These are phyloP conservation scores for Catharus minimus DNA, from an alignment of 2,113 vertebrate species.

Conservation along the genomic window DNA sequence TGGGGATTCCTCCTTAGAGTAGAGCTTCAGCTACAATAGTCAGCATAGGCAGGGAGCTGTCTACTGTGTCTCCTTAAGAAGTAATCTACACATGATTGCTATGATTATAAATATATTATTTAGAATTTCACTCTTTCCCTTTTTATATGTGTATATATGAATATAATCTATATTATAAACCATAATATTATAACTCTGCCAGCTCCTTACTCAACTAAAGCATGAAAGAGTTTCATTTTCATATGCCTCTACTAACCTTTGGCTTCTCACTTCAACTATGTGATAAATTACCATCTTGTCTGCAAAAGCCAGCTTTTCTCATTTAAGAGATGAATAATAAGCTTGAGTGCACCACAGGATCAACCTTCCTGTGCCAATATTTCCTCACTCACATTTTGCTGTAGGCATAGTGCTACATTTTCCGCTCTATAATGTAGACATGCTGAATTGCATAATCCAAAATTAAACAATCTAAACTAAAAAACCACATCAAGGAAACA, in stretches of 20 bases:
- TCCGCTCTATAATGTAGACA: not conserved
- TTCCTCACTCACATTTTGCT: not conserved
- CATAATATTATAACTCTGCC: not conserved
- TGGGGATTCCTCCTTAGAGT: not conserved
- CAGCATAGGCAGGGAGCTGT: not conserved
- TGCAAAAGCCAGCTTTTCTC: conserved; percentile 3
- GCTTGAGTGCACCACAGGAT: not conserved
- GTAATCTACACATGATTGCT: not conserved
- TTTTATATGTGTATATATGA: not conserved
- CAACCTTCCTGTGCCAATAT: not conserved
- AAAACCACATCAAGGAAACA: conserved; percentile 37
- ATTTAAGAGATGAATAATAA: conserved; percentile 24
- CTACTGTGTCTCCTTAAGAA: not conserved
- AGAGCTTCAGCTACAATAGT: not conserved
- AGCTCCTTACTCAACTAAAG: not conserved
- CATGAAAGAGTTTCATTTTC: not conserved
- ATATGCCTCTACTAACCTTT: not conserved
- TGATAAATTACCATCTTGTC: not conserved
- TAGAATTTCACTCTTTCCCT: not conserved
- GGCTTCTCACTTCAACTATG: not conserved
- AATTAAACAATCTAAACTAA: conserved; percentile 27
- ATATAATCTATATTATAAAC: not conserved
- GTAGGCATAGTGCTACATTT: not conserved
- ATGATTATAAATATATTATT: not conserved
- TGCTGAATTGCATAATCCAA: conserved; percentile 15